Evolutionary conservation across 2,113 vertebrate species (phyloP), one percentile per base, ranked within the genome.

Genomic region (Nycticebus coucang): DNA sequence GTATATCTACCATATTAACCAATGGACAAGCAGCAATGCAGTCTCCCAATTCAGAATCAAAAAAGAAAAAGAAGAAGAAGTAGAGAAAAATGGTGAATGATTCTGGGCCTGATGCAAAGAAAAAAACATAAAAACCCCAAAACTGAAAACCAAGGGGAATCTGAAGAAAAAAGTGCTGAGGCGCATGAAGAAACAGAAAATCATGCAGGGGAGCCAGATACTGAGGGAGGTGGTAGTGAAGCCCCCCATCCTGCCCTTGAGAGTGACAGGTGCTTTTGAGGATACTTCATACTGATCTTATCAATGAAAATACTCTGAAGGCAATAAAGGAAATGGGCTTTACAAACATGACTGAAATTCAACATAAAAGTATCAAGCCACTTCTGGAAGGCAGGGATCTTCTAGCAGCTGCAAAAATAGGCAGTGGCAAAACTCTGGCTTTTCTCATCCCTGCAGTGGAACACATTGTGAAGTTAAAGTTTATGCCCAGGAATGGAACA

Each of bases 401-500:
- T 87, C 98, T 99, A 94, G 99, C 99, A 60, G 99, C 99, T 62
- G 99, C 99, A 17, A 99, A 99, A 98, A 99, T 99, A 0, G 99
- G 99, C 55, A 99, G 99, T 75, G 99, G 99, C n/a, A 99, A 99
- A 98, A 99, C 99, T 0, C 97, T 99, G 71, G 99, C 99, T 0
- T 99, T 99, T 97, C 99, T 99, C 50, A 99, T 99, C 97, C 99
- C 99, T 22, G 99, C 99, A 10, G 98, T 99, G 35, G 99, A 99
- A 87, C 99, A 99, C 94, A 99, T 99, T 98, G 99, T 99, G 97
- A 99, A 99, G 97, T 98, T 99, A 45, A 99, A 98, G 98, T 99
- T 99, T 97, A 99, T 99, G 99, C 99, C 99, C 41, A 99, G 99
- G 84, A 99, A 99, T 41, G 99, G 99, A 35, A 99, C 99, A 0